Evolutionary conservation across 2,888 invertebrate genomes (phyloP), one percentile per base, ranked within the genome.

Genomic region (Troides helena): DNA sequence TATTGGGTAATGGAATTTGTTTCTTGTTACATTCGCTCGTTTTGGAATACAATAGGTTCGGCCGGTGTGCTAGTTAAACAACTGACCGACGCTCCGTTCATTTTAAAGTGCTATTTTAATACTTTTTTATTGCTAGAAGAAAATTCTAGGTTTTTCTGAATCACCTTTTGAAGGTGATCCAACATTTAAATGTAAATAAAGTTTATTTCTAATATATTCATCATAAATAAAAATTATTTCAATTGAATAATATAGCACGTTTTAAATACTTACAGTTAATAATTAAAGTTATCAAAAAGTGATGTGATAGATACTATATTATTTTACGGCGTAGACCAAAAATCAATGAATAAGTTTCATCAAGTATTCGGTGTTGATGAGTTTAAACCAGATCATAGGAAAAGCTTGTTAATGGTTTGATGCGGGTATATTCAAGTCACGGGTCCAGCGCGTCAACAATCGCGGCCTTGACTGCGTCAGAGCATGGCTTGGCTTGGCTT

Each of bases 381-480:
- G 53, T 53, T 56, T 56, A 56, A 56, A 14, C 4, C 4, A 58
- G 23, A 58, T 23, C 2, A 12, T 23, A 58, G 69, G 72, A 73
- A 75, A 75, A 71, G 69, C 74, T 73, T 77, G 79, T 81, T 80
- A 81, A 76, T 77, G 79, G 72, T 74, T 76, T 74, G 77, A 80
- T 83, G 83, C 81, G 81, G 80, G 81, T 81, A 81, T 80, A 89
- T 87, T 84, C 88, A 78, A 88, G 85, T 88, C 88, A 89, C 86
- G 88, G 86, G 81, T 81, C 77, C 76, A 77, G 78, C 83, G 84
- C 85, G 83, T 86, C 84, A 85, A 85, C 83, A 82, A 79, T 75
- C 75, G 76, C 77, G 88, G 83, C 90, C 90, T 90, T 90, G 87
- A 80, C 74, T 79, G 83, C 74, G 73, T 73, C 77, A 76, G 73